These are phyloP conservation scores for Vombatus ursinus DNA, from an alignment of 2,113 vertebrate genomes.

Conservation along the genomic window DNA sequence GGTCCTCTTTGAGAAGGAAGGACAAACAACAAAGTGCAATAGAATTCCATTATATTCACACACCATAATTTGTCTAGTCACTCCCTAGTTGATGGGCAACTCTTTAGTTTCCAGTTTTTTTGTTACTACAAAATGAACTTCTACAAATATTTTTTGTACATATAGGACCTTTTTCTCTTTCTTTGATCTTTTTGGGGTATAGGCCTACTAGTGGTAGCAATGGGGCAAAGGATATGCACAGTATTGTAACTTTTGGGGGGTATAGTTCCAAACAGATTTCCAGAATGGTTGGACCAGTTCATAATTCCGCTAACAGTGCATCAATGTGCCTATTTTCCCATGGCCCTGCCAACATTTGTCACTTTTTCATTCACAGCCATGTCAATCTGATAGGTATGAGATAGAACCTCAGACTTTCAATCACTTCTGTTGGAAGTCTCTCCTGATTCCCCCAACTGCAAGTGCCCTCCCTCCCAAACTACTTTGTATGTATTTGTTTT, in stretches of 20 bases:
- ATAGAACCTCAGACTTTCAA: neutral
- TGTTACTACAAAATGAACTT: neutral
- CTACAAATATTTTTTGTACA: neutral
- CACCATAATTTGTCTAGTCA: neutral
- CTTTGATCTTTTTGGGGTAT: neutral
- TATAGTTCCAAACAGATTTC: neutral
- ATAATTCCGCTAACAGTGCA: neutral
- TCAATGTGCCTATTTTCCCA: neutral
- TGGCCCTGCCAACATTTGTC: neutral
- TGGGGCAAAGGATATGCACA: neutral
- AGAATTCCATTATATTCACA: neutral
- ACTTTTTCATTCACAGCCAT: neutral
- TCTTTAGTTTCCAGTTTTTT: neutral
- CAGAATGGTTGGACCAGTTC: neutral
- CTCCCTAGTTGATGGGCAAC: neutral
- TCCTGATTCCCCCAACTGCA: neutral
- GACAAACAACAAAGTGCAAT: neutral
- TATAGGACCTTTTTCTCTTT: neutral
- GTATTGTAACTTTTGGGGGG: neutral
- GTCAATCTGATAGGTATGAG: neutral
- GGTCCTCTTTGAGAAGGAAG: too few species aligned
- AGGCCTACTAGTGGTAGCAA: neutral
- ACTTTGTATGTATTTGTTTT: neutral
- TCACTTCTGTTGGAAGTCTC: neutral
- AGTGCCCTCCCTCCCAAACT: neutral